Evolutionary conservation across 1,140 invertebrate species (phyloP), one percentile per base, ranked within the genome.

Genomic region (Mya arenaria): DNA sequence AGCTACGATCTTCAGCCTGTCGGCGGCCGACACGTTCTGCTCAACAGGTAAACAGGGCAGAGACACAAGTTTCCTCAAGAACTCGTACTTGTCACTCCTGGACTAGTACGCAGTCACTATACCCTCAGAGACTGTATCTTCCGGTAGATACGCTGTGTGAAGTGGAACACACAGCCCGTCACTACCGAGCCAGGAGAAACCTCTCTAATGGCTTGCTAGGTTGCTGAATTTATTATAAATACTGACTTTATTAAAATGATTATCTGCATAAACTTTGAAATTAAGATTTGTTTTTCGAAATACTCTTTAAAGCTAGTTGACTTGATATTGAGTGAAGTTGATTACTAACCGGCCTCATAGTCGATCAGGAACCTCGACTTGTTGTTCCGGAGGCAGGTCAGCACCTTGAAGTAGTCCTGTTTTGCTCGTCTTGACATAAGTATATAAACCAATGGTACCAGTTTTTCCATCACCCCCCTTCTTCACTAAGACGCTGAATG

Each of bases 91-190:
- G 23, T 52, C 73, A 39, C 13, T 23, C 34, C 25, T 30, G 5
- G 32, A 8, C 4, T 30, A 4, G 17, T 77, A 77, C 1, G 73
- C 6, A 10, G 30, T 39, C 0, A 25, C 39, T 1, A 77, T 39
- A 10, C 58, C 58, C 28, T 23, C 41, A n/a, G n/a, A 1, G 0
- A 15, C 25, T 48, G 58, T 1, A 63, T 65, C 39, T 77, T 77
- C 44, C 58, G 32, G 30, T 65, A 77, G 1, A 77, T 5, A 8
- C 37, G 1, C 25, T 65, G 41, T n/a, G 30, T 48, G 55, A 37
- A 74, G 36, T 74, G 72, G 19, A 62, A 74, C 13, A 62, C 58
- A 62, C 72, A 74, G 39, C 72, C 72, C 25, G 60, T 74, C 34
- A 74, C 1, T 4, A 39, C n/a, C 13, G 25, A 60, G 1, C 55